phyloP scores from a whole-genome alignment of 2,797 vertebrate genomes.

The Gastrophryne carolinensis region DNA sequence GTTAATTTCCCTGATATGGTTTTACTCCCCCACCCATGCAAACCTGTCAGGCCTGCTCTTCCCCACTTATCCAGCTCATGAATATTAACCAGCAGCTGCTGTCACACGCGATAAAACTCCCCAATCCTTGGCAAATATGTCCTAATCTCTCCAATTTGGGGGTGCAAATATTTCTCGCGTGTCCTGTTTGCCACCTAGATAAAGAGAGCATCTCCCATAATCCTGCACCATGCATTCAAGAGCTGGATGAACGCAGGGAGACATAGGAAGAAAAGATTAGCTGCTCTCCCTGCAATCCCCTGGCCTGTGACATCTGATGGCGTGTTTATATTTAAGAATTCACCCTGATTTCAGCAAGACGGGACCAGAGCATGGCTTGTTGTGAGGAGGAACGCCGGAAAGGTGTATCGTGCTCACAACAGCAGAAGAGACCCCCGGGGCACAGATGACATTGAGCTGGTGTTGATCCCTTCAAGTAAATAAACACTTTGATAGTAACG shows the following conservation, averaged over 20 bases:
- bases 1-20: slow-evolving; percentile 56
- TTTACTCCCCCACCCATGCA: slow-evolving; percentile 51
- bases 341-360: slow-evolving; percentile 15
- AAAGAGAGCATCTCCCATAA: slow-evolving; percentile 97
- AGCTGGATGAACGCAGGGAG: slow-evolving; percentile 86
- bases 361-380: slow-evolving; percentile 12
- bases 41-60: slow-evolving; percentile 74
- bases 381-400: background rate
- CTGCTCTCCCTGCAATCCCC: slow-evolving; percentile 58
- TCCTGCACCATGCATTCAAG: slow-evolving; percentile 99
- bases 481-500: slow-evolving; percentile 26
- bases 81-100: slow-evolving; percentile 99
- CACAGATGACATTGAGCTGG: background rate
- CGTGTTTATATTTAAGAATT: slow-evolving; percentile 47
- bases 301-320: slow-evolving; percentile 49
- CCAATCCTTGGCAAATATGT: slow-evolving; percentile 99
- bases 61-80: slow-evolving; percentile 84
- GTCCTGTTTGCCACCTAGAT: slow-evolving; percentile 99
- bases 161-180: slow-evolving; percentile 99
- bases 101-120: slow-evolving; percentile 84
- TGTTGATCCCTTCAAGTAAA: slow-evolving; percentile 7
- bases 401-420: background rate
- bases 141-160: slow-evolving; percentile 99
- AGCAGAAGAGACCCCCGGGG: background rate
- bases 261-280: slow-evolving; percentile 84